A percentile compares a stretch with the other conserved stretches of the same genome.
Conservation (phyloP, 2,797 vertebrate genomes). For the Acrocephalus scirpaceus region DNA sequence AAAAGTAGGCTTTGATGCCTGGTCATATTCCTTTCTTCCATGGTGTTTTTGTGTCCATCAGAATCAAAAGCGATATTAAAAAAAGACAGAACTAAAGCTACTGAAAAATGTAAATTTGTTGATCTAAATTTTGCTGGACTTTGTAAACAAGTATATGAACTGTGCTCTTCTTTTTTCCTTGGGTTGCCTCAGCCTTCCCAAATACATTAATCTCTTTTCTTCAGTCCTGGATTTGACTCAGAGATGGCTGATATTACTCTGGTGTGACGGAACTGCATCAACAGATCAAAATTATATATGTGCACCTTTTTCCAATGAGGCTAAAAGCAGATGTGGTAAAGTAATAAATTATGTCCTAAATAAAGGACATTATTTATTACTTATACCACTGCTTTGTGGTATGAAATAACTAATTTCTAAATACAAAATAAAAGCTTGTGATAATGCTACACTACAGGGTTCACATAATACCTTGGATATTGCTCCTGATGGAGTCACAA, state of each 20-base stretch:
- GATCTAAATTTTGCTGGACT: neutral
- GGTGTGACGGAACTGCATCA: neutral
- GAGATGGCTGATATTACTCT: neutral
- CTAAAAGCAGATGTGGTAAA: neutral
- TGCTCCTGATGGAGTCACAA: neutral
- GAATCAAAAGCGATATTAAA: neutral
- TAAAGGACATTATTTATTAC: neutral
- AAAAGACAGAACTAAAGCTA: neutral
- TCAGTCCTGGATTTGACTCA: neutral
- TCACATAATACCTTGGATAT: neutral
- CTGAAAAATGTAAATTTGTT: neutral
- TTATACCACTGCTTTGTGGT: neutral
- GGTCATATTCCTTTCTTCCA: neutral
- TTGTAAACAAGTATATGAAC: neutral
- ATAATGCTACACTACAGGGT: neutral
- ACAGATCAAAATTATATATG: neutral
- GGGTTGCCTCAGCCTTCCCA: fast-evolving
- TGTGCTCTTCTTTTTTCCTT: fast-evolving
- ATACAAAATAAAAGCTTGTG: neutral
- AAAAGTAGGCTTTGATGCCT: neutral
- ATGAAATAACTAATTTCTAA: neutral
- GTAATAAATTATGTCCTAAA: neutral
- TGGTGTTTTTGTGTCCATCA: neutral
- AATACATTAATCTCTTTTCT: neutral
- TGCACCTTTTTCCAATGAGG: neutral